Conservation (phyloP, 2,113 vertebrate genomes). For the Pteropus alecto region DNA sequence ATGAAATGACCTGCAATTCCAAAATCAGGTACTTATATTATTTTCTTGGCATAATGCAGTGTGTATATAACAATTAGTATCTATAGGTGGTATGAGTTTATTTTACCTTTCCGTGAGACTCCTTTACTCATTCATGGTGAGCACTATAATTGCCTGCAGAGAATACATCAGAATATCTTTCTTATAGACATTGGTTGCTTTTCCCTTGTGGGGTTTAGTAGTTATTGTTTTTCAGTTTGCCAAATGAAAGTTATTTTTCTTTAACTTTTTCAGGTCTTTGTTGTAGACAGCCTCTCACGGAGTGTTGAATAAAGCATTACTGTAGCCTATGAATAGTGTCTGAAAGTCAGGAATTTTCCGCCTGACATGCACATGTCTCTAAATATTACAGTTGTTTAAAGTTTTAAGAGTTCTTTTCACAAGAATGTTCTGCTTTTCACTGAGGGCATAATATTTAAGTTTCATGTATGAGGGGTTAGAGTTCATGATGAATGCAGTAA, state of each 20-base stretch:
- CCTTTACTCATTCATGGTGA: background rate
- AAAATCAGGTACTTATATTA: constrained; percentile 94
- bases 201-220: background rate
- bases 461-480: background rate
- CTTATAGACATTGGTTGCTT: background rate
- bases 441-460: background rate
- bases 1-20: constrained; percentile 99
- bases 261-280: background rate
- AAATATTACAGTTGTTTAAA: background rate
- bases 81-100: background rate
- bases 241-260: background rate
- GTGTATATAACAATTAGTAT: background rate
- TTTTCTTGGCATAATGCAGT: constrained; percentile 16
- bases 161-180: background rate
- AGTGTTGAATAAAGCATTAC: background rate
- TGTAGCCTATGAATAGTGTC: background rate
- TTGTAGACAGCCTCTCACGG: background rate
- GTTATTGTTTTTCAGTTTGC: background rate
- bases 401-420: constrained; percentile 27
- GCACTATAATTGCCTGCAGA: background rate
- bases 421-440: background rate
- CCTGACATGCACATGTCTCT: background rate
- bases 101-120: background rate
- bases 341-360: background rate
- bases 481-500: background rate